Base-by-base conservation (phyloP, 2,888 invertebrate genomes). In the Drosophila suboccidentalis region DNA sequence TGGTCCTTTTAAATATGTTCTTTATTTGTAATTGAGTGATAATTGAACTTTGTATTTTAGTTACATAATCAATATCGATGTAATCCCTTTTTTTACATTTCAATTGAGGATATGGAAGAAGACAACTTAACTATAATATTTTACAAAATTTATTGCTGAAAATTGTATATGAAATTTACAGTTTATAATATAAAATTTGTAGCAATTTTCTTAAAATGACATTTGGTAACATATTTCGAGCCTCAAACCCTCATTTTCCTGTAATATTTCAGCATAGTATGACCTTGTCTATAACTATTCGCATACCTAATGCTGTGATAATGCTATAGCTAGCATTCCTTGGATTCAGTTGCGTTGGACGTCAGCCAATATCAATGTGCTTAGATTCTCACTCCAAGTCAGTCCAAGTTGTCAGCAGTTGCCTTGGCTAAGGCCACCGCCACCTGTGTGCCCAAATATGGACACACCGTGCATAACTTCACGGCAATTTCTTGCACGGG, bases 401-500 rank as follows among this genome's bases (percentile, higher is more conserved):
- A 54, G 5, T 26, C 26, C 26, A 26, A 26, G 26, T 26, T 39
- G 66, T 39, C 4, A 19, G 61, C 26, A 44, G 59, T 73, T 71
- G 75, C 75, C 83, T 75, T 84, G 84, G 70, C 61, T 75, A 84
- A 87, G 84, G 82, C 84, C 74, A 41, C 49, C 47, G 38, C 32
- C 77, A 82, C 73, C 80, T 87, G 85, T 77, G 75, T 77, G 75
- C 60, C 87, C 82, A 78, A 84, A 85, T 75, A 84, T 76, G 84
- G 85, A 38, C 60, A 72, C 74, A 71, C 68, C 72, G 74, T 73
- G 84, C 84, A 84, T 84, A 84, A 76, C 85, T 84, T 75, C 84
- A 87, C 87, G 84, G 84, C 80, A 82, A 80, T 84, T 80, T 69
- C 87, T 71, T 71, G 71, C 54, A 66, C 79, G 61, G 79, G 74